A percentile compares a stretch with the other conserved stretches of the same genome.
phyloP scores from a whole-genome alignment of 2,888 invertebrate genomes.

The Ormyrus labotus region DNA sequence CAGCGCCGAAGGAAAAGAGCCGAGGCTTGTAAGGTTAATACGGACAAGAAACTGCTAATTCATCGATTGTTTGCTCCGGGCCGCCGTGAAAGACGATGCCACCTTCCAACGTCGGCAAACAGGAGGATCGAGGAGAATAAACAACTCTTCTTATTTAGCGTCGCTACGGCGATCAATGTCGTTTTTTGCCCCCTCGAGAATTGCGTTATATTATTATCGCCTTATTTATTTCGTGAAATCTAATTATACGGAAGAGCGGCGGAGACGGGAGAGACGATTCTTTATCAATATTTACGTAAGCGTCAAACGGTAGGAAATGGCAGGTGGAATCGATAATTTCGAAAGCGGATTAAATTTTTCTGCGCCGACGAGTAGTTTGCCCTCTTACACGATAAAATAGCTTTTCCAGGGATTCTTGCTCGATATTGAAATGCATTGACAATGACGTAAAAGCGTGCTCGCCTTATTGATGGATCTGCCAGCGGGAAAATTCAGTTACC shows the following conservation, averaged over 20 bases:
- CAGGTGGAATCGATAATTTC: constrained; percentile 23
- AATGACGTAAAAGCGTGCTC: constrained; percentile 28
- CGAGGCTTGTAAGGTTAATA: constrained; percentile 50
- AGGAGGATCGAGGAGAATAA: too few species aligned
- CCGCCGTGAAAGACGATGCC: too few species aligned
- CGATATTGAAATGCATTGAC: constrained; percentile 35
- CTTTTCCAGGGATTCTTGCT: background rate
- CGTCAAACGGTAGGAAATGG: background rate
- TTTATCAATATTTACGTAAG: too few species aligned
- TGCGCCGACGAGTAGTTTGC: background rate
- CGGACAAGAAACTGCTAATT: constrained; percentile 66
- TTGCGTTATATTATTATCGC: too few species aligned
- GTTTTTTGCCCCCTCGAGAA: too few species aligned
- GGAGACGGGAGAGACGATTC: too few species aligned
- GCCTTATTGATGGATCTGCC: constrained; percentile 42
- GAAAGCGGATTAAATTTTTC: constrained; percentile 24
- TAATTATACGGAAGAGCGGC: too few species aligned
- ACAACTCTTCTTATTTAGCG: too few species aligned
- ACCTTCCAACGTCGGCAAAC: too few species aligned
- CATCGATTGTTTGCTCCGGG: constrained; percentile 61
- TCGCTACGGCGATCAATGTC: too few species aligned
- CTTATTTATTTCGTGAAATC: too few species aligned
- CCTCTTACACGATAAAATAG: background rate
- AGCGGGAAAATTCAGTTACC: constrained; percentile 35
- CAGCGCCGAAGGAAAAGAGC: constrained; percentile 31